Evolutionary conservation across 2,888 invertebrate genomes (phyloP).

Genomic region (Seira musarum): DNA sequence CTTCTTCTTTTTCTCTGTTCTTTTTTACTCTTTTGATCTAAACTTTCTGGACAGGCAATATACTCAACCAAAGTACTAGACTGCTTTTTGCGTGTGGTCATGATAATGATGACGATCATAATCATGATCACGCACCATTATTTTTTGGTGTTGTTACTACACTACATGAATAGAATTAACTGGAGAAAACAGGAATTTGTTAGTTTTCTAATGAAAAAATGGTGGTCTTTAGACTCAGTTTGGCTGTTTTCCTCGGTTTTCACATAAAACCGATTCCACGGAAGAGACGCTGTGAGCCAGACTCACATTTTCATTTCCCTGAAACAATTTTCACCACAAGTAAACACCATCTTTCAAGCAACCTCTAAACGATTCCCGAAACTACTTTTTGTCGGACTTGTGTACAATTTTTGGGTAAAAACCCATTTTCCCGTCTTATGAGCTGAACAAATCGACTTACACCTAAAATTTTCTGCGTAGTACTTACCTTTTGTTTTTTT

Average conservation of each 20-base stretch:
- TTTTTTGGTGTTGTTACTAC: background rate
- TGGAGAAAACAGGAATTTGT: background rate
- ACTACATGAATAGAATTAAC: background rate
- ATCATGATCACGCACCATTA: background rate
- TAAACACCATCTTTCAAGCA: background rate
- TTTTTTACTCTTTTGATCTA: slow-evolving; percentile 11
- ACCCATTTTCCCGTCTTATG: too few species aligned
- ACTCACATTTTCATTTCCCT: background rate
- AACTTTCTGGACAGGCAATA: background rate
- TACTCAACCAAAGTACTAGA: too few species aligned
- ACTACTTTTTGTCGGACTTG: background rate
- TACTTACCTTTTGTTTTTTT: too few species aligned
- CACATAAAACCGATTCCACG: too few species aligned
- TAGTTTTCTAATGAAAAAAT: background rate
- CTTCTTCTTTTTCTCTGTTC: slow-evolving; percentile 25
- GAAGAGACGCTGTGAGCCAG: too few species aligned
- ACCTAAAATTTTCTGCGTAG: background rate
- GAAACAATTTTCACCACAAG: background rate
- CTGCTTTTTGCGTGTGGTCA: background rate
- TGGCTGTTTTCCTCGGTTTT: too few species aligned
- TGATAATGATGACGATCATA: background rate
- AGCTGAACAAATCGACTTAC: background rate
- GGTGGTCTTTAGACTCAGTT: background rate
- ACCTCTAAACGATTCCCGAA: background rate
- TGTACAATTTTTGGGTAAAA: too few species aligned